Percentiles rank a stretch among this genome's conserved stretches.
phyloP scores from a whole-genome alignment of 2,113 vertebrate species.

The mouse (Mus musculus) region DNA sequence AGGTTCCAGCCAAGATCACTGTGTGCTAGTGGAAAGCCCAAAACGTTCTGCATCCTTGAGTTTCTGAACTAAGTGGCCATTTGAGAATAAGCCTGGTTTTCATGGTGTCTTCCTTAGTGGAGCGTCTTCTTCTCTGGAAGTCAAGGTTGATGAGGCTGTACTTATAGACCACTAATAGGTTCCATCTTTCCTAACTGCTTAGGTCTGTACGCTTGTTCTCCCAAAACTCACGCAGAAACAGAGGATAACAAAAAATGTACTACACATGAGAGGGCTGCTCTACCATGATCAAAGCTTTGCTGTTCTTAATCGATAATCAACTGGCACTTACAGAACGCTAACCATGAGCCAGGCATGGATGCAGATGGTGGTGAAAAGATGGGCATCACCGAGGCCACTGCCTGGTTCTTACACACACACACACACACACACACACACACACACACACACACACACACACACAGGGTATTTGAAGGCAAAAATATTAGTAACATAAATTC shows the following conservation, averaged over 20 bases:
- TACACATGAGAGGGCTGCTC: neutral
- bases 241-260: neutral
- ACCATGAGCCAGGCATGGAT: neutral
- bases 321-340: neutral
- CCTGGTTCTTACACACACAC: no score
- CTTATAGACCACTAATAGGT: neutral
- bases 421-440: no score
- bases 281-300: neutral
- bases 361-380: neutral
- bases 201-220: neutral
- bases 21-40: neutral
- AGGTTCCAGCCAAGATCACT: slow-evolving; percentile 37
- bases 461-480: neutral
- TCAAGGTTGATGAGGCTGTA: slow-evolving; percentile 10
- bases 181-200: neutral
- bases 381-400: no score
- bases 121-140: slow-evolving; percentile 41
- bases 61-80: slow-evolving; percentile 48
- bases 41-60: neutral
- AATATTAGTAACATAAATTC: neutral
- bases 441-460: neutral
- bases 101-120: slow-evolving; percentile 52
- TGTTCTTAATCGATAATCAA: neutral
- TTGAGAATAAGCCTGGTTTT: slow-evolving; percentile 21
- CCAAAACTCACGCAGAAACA: neutral